phyloP scores from a whole-genome alignment of 2,888 invertebrate genomes.

The Sipha maydis region DNA sequence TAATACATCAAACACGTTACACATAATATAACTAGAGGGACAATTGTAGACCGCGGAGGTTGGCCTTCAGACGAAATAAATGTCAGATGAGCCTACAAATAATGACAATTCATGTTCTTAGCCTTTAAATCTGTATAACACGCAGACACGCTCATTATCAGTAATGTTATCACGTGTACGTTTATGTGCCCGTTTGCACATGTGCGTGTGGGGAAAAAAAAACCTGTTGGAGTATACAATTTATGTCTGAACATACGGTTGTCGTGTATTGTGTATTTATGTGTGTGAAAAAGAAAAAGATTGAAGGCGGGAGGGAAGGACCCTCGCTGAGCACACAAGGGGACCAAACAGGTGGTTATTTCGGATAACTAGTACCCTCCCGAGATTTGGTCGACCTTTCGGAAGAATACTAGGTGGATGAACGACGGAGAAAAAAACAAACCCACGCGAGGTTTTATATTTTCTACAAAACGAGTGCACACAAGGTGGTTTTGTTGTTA shows the following conservation, averaged over 20 bases:
- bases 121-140: not conserved
- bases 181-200: not conserved
- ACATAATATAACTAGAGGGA: not conserved
- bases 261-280: slow-evolving; percentile 12
- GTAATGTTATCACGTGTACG: slow-evolving; percentile 5
- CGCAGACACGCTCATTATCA: slow-evolving; percentile 14
- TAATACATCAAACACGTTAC: not conserved
- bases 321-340: slow-evolving; percentile 50
- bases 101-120: not conserved
- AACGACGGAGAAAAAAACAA: not conserved
- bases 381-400: slow-evolving; percentile 25
- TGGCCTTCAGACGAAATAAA: slow-evolving; percentile 11
- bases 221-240: slow-evolving; percentile 45
- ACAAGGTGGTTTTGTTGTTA: slow-evolving; percentile 9
- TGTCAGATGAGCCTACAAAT: not conserved
- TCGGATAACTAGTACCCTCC: slow-evolving; percentile 2
- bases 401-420: not conserved
- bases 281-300: slow-evolving; percentile 3
- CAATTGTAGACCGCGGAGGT: not conserved
- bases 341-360: slow-evolving; percentile 51
- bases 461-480: not conserved
- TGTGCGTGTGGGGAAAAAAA: not conserved
- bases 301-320: slow-evolving; percentile 10
- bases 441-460: slow-evolving; percentile 1
- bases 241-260: slow-evolving; percentile 24